phyloP scores from a whole-genome alignment of 2,888 invertebrate species.

The Norana najaformis region DNA sequence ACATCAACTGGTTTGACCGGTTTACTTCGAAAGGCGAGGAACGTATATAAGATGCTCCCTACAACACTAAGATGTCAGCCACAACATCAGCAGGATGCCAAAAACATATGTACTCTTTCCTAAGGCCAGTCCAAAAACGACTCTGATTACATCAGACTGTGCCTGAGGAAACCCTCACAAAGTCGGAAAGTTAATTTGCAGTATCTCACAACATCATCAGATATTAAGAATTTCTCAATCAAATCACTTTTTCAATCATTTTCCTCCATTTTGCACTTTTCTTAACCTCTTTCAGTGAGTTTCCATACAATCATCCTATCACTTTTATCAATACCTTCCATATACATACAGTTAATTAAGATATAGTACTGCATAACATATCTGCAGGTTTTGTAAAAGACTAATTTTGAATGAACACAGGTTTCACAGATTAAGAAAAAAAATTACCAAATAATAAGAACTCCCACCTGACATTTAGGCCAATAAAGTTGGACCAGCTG shows the following conservation, averaged over 20 bases:
- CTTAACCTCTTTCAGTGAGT: too few relatives aligned
- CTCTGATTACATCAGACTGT: too few relatives aligned
- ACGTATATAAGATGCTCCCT: slow-evolving; percentile 42
- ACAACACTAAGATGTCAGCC: slow-evolving; percentile 36
- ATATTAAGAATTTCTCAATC: too few relatives aligned
- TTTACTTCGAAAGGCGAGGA: slow-evolving; percentile 37
- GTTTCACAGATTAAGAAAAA: neutral
- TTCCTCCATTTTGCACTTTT: too few relatives aligned
- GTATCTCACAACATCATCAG: too few relatives aligned
- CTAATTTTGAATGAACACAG: neutral
- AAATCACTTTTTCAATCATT: too few relatives aligned
- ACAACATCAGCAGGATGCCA: neutral
- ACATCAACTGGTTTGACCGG: neutral
- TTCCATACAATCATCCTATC: too few relatives aligned
- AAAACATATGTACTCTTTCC: neutral
- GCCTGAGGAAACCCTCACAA: too few relatives aligned
- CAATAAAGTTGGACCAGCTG: slow-evolving; percentile 89
- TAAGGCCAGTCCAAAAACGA: neutral
- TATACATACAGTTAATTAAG: too few relatives aligned
- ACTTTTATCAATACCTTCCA: too few relatives aligned
- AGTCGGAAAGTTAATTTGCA: too few relatives aligned
- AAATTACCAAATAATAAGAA: neutral
- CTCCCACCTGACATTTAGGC: slow-evolving; percentile 82
- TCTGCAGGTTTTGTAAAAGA: neutral
- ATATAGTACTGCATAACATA: too few relatives aligned